phyloP scores from a whole-genome alignment of 2,797 vertebrate genomes.

The Numenius phaeopus region DNA sequence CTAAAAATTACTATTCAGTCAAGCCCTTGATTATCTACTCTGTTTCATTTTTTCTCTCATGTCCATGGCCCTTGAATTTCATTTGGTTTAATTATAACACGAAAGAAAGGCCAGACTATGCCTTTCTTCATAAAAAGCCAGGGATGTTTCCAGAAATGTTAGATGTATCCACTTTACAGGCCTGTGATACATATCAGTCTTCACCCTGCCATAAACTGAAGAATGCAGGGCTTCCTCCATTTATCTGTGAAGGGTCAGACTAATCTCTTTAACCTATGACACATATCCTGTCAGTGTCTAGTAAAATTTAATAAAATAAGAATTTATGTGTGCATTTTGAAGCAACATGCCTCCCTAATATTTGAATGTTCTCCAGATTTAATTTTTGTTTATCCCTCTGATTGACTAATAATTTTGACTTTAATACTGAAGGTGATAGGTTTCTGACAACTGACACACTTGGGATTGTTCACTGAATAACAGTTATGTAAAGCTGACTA shows the following conservation, averaged over 20 bases:
- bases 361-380: background rate
- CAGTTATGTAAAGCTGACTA: background rate
- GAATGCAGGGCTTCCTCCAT: background rate
- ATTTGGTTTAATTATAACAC: background rate
- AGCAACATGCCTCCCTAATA: background rate
- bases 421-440: background rate
- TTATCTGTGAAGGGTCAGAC: background rate
- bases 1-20: background rate
- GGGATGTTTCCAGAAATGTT: background rate
- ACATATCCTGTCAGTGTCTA: background rate
- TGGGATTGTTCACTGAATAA: accelerated
- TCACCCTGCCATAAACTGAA: background rate
- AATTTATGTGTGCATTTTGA: background rate
- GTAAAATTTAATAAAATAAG: background rate
- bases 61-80: background rate
- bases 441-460: background rate
- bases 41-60: background rate
- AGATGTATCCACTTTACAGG: background rate
- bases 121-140: background rate
- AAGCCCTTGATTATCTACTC: background rate
- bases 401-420: background rate
- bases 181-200: background rate
- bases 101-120: background rate
- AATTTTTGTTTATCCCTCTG: background rate
- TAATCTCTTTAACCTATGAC: background rate